These are phyloP conservation scores for Drosophila tropicalis DNA, from an alignment of 1,140 invertebrate genomes.

Conservation along the genomic window DNA sequence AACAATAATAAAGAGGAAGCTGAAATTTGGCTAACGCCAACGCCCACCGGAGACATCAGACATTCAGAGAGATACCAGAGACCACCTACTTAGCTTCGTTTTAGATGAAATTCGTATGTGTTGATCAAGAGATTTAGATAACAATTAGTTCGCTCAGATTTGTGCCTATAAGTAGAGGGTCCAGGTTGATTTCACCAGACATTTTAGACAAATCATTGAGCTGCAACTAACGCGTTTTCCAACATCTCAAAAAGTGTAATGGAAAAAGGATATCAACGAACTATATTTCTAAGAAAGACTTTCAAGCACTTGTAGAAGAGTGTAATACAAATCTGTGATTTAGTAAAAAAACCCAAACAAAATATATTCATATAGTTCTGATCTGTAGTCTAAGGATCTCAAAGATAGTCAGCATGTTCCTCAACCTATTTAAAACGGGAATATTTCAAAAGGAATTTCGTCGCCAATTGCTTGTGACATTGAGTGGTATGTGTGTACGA, in stretches of 20 bases:
- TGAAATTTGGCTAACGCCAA: background rate
- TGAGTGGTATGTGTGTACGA: constrained; percentile 63
- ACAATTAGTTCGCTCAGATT: constrained; percentile 19
- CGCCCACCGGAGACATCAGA: background rate
- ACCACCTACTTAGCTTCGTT: constrained; percentile 6
- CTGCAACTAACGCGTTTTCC: constrained; percentile 3
- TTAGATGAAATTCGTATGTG: constrained; percentile 37
- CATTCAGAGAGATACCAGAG: background rate
- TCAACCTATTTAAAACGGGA: constrained; percentile 57
- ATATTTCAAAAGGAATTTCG: constrained; percentile 62
- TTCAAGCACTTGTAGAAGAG: constrained; percentile 38
- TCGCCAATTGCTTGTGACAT: constrained; percentile 62
- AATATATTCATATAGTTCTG: constrained; percentile 1
- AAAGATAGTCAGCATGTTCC: constrained; percentile 36
- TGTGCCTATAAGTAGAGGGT: constrained; percentile 44
- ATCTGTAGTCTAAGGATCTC: too few relatives aligned
- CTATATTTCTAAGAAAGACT: constrained; percentile 46
- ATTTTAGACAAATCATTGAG: constrained; percentile 25
- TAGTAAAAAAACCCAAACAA: background rate
- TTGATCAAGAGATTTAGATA: constrained; percentile 67
- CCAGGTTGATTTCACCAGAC: constrained; percentile 47
- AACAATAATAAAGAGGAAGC: background rate
- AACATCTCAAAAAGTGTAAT: constrained; percentile 27
- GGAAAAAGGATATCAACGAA: constrained; percentile 45
- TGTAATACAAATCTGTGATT: constrained; percentile 53